Percentiles rank a stretch among this genome's conserved stretches.
These are phyloP conservation scores for Palythoa grandiflora DNA, from an alignment of 92 coral and sea anemone species.

Conservation along the genomic window DNA sequence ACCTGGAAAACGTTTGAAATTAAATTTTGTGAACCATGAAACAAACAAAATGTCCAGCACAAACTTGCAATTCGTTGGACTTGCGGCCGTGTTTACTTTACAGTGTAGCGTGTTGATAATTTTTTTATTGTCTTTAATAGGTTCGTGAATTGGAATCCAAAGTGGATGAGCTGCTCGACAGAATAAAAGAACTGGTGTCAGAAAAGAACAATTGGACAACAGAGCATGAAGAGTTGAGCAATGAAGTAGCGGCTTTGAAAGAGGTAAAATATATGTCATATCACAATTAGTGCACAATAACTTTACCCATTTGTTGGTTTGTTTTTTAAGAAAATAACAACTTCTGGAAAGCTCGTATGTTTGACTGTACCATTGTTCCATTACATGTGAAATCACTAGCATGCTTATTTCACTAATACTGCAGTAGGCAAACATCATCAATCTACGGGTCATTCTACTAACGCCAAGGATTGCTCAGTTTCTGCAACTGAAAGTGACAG, in stretches of 20 bases:
- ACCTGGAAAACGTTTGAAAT: neutral
- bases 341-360: no score
- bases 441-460: neutral
- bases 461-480: neutral
- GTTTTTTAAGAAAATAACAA: no score
- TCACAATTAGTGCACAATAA: no score
- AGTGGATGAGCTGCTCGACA: conserved; percentile 17
- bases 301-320: no score
- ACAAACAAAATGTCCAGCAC: neutral
- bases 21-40: neutral
- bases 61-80: neutral
- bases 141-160: conserved; percentile 7
- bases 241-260: conserved; percentile 5
- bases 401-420: no score
- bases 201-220: conserved; percentile 15
- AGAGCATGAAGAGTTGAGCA: neutral
- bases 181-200: neutral
- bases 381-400: no score
- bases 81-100: neutral
- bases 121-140: neutral
- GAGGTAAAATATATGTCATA: neutral
- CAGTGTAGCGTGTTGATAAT: neutral
- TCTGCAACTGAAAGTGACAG: neutral
- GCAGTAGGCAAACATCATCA: neutral
- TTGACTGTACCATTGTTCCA: no score